Percentiles rank a stretch among this genome's conserved stretches.
Conservation (phyloP, 2,797 vertebrate species). For the Syncerus caffer region DNA sequence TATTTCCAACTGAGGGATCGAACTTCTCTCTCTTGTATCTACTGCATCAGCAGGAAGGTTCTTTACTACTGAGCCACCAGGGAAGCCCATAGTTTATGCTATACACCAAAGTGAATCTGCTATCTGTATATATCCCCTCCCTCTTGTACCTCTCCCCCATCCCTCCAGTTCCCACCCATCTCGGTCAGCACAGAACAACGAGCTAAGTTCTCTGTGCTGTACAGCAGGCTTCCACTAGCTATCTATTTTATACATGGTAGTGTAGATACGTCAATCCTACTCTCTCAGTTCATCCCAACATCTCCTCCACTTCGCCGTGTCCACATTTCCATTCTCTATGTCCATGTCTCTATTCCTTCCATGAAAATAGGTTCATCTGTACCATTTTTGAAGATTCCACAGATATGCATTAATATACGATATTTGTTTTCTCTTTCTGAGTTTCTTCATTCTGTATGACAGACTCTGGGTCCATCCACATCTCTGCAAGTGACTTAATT, state of each 20-base stretch:
- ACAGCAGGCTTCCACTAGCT: background rate
- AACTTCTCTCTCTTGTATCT: background rate
- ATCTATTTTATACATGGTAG: background rate
- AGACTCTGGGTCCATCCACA: background rate
- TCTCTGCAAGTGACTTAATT: background rate
- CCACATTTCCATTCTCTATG: background rate
- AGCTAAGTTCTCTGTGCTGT: background rate
- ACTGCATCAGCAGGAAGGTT: background rate
- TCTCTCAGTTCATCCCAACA: background rate
- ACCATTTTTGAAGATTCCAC: background rate
- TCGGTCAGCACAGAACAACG: background rate
- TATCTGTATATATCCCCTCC: background rate
- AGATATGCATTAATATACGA: background rate
- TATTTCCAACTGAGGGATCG: background rate
- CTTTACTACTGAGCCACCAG: background rate
- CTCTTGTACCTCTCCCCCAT: background rate
- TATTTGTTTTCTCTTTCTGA: background rate
- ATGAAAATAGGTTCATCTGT: background rate
- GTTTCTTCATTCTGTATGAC: background rate
- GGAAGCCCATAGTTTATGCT: background rate
- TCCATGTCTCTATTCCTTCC: background rate
- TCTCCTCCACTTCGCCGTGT: fast-evolving
- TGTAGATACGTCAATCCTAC: background rate
- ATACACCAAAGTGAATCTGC: background rate
- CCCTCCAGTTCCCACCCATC: background rate